These are phyloP conservation scores for Nycticebus coucang DNA, from an alignment of 2,113 vertebrate genomes.

Conservation along the genomic window DNA sequence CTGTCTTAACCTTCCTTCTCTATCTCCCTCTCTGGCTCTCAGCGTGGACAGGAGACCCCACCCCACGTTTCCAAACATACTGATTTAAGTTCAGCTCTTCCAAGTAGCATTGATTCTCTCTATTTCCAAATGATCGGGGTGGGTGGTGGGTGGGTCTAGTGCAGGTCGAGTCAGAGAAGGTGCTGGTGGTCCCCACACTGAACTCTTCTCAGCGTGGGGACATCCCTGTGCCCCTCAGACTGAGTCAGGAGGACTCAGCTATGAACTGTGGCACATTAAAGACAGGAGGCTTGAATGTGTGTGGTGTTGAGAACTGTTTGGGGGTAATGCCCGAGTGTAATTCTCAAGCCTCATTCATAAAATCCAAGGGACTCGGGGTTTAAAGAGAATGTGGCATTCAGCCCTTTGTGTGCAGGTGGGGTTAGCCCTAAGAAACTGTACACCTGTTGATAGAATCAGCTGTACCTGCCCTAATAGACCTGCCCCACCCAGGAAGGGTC, in stretches of 20 bases:
- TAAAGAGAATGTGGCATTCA: no score
- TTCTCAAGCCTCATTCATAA: accelerated
- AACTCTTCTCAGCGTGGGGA: no score
- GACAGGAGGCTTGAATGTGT: not conserved
- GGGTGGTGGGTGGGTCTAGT: not conserved
- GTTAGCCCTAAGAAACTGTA: not conserved
- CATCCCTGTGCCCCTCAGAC: not conserved
- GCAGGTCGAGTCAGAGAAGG: not conserved
- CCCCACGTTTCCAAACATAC: no score
- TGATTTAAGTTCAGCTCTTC: not conserved
- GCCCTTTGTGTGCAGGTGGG: no score
- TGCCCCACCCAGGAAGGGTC: no score
- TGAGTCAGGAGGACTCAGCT: not conserved
- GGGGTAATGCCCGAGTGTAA: not conserved
- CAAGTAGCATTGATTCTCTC: accelerated
- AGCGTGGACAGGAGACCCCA: no score
- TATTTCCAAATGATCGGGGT: not conserved
- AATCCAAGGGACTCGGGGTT: no score
- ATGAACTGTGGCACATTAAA: accelerated
- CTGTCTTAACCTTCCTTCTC: not conserved
- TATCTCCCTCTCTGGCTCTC: no score
- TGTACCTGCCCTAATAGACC: no score
- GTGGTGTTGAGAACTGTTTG: not conserved
- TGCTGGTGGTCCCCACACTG: not conserved
- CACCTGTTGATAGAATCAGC: no score